These are phyloP conservation scores for Gorsachius goisagi DNA, from an alignment of 2,113 vertebrate species.

Conservation along the genomic window DNA sequence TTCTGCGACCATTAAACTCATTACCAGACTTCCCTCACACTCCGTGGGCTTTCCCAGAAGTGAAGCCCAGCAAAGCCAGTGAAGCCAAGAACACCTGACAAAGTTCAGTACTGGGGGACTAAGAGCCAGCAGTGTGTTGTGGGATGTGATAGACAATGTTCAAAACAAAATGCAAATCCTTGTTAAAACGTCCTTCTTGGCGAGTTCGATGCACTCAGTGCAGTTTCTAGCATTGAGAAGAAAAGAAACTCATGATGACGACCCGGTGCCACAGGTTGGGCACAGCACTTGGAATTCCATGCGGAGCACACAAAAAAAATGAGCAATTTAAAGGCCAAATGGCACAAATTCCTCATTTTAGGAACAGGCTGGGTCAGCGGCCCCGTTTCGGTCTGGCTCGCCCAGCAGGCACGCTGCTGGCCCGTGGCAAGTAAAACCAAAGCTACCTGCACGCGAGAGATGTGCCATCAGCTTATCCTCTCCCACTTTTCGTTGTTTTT, in stretches of 20 bases:
- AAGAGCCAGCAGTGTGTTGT: accelerated
- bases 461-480: too few relatives aligned
- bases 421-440: too few relatives aligned
- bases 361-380: not conserved
- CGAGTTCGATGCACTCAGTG: not conserved
- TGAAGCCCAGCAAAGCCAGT: not conserved
- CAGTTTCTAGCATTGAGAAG: not conserved
- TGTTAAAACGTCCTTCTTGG: not conserved
- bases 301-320: not conserved
- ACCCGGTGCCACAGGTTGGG: not conserved
- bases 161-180: not conserved
- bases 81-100: not conserved
- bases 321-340: not conserved
- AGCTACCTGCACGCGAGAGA: too few relatives aligned
- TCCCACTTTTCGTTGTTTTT: too few relatives aligned
- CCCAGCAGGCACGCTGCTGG: too few relatives aligned
- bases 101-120: accelerated
- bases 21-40: accelerated
- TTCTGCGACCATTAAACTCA: not conserved
- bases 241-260: not conserved
- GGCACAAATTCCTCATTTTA: not conserved
- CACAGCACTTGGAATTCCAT: too few relatives aligned
- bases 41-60: not conserved
- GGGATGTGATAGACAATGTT: not conserved
- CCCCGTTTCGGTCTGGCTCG: too few relatives aligned